Base-by-base conservation (phyloP, 2,113 vertebrate species). In the Psammodynastes pulverulentus region DNA sequence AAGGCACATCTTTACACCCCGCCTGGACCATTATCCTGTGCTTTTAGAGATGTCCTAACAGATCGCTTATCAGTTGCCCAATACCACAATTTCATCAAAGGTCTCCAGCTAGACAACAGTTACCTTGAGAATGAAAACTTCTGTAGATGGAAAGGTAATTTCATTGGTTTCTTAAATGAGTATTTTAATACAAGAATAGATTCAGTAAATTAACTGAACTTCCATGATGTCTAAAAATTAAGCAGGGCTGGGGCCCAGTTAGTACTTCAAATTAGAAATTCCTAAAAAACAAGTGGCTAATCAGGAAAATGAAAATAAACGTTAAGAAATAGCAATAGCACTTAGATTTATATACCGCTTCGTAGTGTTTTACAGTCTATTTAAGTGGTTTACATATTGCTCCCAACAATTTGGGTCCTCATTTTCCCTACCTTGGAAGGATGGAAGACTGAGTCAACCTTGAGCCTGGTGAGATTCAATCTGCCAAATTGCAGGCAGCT, bases 141-240 rank as follows among this genome's bases (percentile, higher is more conserved):
- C 29, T 0, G 95, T 89, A 94, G 95, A 3, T 97, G 97, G 97
- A 98, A 97, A 97, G 97, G 97, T 98, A 94, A 85, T 4, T 2
- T 54, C 34, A 53, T 39, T 56, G 23, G 9, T 23, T 87, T 52
- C 34, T 90, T 49, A n/a, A 56, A 26, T 84, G 12, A 45, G 56
- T 49, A 5, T 45, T 86, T 90, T 43, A 54, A 21, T 19, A 24
- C 23, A 21, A 3, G 13, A 62, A 67, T 79, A 39, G 8, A 21
- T 51, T 87, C 4, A 26, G 54, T 19, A 34, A 34, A 39, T 72
- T 39, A 79, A 6, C 34, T 79, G 34, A 79, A 39, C 17, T 21
- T 79, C 34, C 72, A 39, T 43, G 34, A 19, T 9, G 6, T 21
- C 5, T 39, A 79, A 79, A 79, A 79, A 39, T 21, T 21, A 79